Evolutionary conservation across 35 echinoderm and acorn worm species (phyloP).

Genomic region (Eucidaris tribuloides): DNA sequence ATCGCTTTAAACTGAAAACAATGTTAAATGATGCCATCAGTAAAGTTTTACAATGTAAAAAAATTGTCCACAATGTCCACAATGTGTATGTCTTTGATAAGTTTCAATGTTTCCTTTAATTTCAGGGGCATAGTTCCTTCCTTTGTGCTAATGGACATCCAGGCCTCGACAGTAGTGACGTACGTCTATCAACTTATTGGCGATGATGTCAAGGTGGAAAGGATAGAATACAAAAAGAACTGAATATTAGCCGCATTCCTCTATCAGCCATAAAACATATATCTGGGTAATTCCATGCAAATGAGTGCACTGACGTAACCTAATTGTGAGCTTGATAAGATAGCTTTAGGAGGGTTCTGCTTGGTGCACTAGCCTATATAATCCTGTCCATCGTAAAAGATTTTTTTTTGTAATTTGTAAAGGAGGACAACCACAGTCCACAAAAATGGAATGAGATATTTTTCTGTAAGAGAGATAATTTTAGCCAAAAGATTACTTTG

Average conservation of each 20-base stretch:
- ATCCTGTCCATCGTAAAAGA: neutral
- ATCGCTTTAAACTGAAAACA: too few species aligned
- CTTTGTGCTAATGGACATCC: conserved; percentile 98
- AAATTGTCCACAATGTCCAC: too few species aligned
- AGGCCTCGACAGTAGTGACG: conserved; percentile 94
- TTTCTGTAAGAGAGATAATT: too few species aligned
- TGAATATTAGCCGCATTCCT: neutral
- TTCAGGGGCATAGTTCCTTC: conserved; percentile 81
- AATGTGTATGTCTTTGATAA: too few species aligned
- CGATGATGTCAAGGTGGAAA: conserved; percentile 99
- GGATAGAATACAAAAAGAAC: conserved; percentile 99
- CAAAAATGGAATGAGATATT: too few species aligned
- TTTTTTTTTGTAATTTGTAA: neutral
- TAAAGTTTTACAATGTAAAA: too few species aligned
- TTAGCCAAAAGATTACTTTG: too few species aligned
- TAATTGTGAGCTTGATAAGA: neutral
- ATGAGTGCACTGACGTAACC: neutral
- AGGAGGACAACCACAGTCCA: neutral
- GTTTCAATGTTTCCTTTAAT: too few species aligned
- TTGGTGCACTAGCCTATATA: neutral
- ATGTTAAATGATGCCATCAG: too few species aligned
- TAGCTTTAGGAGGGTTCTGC: neutral
- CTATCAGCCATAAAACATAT: neutral
- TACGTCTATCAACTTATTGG: conserved; percentile 98
- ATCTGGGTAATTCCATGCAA: neutral